These are phyloP conservation scores for Gasterosteus aculeatus DNA, from an alignment of 2,113 vertebrate genomes.

Conservation along the genomic window DNA sequence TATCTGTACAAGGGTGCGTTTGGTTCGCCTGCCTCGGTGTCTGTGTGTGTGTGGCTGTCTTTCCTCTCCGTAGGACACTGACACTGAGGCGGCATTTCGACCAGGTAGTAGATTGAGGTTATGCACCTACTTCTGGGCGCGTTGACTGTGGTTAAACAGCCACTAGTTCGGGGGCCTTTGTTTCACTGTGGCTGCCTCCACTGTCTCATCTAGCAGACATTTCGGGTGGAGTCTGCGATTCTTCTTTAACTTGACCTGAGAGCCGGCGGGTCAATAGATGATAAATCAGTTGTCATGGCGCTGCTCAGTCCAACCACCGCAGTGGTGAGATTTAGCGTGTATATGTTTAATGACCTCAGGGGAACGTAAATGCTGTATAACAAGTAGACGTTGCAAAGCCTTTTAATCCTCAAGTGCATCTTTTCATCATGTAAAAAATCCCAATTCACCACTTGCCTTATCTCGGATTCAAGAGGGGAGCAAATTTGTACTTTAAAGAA, in stretches of 20 bases:
- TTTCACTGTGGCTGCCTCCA: not conserved
- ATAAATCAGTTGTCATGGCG: constrained; percentile 1
- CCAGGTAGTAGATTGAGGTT: constrained; percentile 24
- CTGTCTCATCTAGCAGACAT: not conserved
- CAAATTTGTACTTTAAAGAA: not conserved
- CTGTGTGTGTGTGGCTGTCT: constrained; percentile 29
- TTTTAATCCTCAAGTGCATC: not conserved
- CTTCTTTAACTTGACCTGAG: constrained; percentile 1
- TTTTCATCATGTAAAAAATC: too few relatives aligned
- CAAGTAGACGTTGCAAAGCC: not conserved
- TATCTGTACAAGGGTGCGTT: constrained; percentile 34
- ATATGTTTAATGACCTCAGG: not conserved
- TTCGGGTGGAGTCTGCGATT: not conserved
- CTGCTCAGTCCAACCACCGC: not conserved
- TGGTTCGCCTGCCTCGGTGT: not conserved
- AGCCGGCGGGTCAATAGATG: constrained; percentile 49
- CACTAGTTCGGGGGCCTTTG: constrained; percentile 6
- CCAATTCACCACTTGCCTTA: not conserved
- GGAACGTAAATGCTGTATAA: not conserved
- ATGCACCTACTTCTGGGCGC: constrained; percentile 22
- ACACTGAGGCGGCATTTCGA: constrained; percentile 1
- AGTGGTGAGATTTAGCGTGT: not conserved
- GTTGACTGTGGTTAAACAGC: constrained; percentile 5
- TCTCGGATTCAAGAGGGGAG: not conserved
- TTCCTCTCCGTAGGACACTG: constrained; percentile 31